Conservation (phyloP, 2,888 invertebrate genomes). For the Drosophila niveifrons region DNA sequence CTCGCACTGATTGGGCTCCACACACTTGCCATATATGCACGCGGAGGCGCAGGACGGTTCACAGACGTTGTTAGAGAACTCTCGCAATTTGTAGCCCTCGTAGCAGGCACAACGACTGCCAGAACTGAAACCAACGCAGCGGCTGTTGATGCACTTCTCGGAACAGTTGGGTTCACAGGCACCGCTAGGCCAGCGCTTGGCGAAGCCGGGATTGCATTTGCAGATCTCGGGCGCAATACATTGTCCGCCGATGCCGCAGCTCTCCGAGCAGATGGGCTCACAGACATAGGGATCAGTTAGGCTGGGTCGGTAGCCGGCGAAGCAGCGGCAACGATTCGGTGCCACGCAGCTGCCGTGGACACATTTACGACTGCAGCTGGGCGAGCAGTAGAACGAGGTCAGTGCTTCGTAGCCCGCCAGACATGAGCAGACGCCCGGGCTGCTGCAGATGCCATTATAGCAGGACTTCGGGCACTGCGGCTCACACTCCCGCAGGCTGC, state of each 20-base stretch:
- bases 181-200: conserved; percentile 80
- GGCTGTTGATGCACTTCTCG: conserved; percentile 83
- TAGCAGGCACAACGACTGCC: conserved; percentile 87
- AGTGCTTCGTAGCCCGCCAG: conserved; percentile 78
- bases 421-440: conserved; percentile 84
- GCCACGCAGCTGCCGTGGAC: conserved; percentile 81
- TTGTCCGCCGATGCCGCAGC: conserved; percentile 74
- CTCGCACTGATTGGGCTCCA: conserved; percentile 83
- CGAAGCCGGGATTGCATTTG: conserved; percentile 80
- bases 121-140: conserved; percentile 86
- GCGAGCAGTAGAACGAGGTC: conserved; percentile 75
- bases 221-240: conserved; percentile 83
- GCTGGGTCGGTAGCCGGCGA: conserved; percentile 83
- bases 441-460: conserved; percentile 85
- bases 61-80: conserved; percentile 77
- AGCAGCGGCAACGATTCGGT: conserved; percentile 86
- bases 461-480: conserved; percentile 78
- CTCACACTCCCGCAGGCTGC: conserved; percentile 79
- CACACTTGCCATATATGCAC: conserved; percentile 85
- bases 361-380: conserved; percentile 78
- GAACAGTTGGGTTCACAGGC: conserved; percentile 81
- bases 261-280: conserved; percentile 80
- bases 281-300: conserved; percentile 60
- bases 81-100: conserved; percentile 84
- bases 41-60: conserved; percentile 83